Evolutionary conservation across 2,113 vertebrate species (phyloP), one percentile per base, ranked within the genome.

Genomic region (Anarhynchus alexandrinus): DNA sequence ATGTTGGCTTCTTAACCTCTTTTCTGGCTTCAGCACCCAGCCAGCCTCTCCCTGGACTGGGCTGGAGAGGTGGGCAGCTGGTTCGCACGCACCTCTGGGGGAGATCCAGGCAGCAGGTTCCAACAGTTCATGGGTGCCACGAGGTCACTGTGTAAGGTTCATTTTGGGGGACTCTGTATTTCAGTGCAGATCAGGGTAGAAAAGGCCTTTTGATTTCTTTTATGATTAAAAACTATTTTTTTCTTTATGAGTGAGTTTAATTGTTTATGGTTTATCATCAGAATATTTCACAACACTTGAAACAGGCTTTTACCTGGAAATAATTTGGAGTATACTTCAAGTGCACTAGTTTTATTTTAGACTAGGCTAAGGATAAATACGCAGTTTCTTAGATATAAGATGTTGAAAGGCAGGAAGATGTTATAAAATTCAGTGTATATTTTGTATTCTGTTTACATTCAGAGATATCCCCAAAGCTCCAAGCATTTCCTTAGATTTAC

Each of bases 361-460:
- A 15, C 20, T 42, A 71, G 73, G 14, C 45, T 67, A 52, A 82
- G 32, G 12, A 67, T 84, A 77, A 95, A 76, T 77, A 58, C 2
- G 11, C 13, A 27, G 20, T 92, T 83, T 90, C 25, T 77, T 86
- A 73, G 66, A 54, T 61, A 66, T 19, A 72, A 58, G 43, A 54
- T 72, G 36, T 27, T 88, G 65, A 85, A 80, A 79, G 43, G 43
- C 78, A 90, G 74, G 66, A 88, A 66, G 34, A 86, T 88, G 62
- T 91, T 87, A 61, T 49, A 88, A 94, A 95, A 91, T 62, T 73
- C 67, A 45, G 59, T 86, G 45, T 94, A 45, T 95, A 77, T 65
- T 91, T 95, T 88, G 73, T 82, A 36, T 82, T 91, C 59, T 95
- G 87, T 95, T 97, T 97, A 88, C 47, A 51, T 95, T 81, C 74